These are phyloP conservation scores for Drosophila glabriapex DNA, from an alignment of 2,888 invertebrate genomes.

Conservation along the genomic window DNA sequence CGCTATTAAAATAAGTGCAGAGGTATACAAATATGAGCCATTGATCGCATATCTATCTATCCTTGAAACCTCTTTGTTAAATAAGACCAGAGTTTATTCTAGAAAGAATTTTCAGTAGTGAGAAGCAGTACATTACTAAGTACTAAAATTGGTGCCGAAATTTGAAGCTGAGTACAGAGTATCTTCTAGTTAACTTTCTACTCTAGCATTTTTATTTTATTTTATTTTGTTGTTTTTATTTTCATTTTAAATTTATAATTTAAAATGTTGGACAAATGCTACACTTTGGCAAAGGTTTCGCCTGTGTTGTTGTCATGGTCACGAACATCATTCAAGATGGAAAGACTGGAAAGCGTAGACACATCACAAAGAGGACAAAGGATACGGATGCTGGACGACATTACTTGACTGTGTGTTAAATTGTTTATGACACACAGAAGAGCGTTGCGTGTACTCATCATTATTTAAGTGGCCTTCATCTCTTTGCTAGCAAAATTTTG, in stretches of 20 bases:
- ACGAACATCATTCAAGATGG: neutral
- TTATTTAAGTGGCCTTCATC: conserved; percentile 55
- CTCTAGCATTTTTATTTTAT: neutral
- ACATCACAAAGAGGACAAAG: conserved; percentile 45
- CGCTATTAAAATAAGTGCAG: neutral
- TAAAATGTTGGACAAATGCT: conserved; percentile 65
- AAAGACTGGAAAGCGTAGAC: conserved; percentile 62
- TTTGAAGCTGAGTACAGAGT: neutral
- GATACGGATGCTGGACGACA: conserved; percentile 41
- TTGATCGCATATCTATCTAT: neutral
- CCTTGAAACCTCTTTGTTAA: too few species aligned
- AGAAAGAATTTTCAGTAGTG: too few species aligned
- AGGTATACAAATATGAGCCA: neutral
- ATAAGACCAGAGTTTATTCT: too few species aligned
- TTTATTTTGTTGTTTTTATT: conserved; percentile 44
- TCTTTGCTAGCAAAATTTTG: conserved; percentile 45
- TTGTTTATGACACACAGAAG: conserved; percentile 58
- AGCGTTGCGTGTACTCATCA: conserved; percentile 47
- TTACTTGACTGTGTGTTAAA: conserved; percentile 59
- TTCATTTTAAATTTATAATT: conserved; percentile 59
- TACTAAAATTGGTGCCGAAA: neutral
- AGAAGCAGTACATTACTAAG: neutral
- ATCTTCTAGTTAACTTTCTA: neutral
- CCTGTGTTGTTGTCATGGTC: neutral
- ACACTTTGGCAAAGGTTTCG: conserved; percentile 68